Base-by-base conservation (phyloP, 2,888 invertebrate species). In the Cepaea hortensis region DNA sequence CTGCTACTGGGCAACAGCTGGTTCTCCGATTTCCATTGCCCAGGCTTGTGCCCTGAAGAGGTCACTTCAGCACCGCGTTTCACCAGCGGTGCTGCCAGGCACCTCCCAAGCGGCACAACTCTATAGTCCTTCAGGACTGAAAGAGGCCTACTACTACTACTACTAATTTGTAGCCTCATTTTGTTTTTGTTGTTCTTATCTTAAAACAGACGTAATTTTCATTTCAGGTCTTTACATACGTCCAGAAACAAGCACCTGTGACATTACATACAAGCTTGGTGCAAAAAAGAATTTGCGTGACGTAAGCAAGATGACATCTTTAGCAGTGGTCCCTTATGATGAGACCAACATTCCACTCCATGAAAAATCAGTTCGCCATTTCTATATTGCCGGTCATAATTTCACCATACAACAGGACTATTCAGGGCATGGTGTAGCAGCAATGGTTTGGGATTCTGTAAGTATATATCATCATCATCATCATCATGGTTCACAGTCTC, bases 371-470 rank as follows among this genome's bases (percentile, higher is more conserved):
- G 87, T 90, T 23, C 88, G 93, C 76, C 83, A 86, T 18, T 93
- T 93, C 84, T 61, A 84, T 3, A 92, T 92, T 88, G 91, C 87
- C n/a, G 90, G 89, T 48, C 88, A 90, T 20, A 88, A 90, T 7
- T 86, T 94, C 15, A 84, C 88, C 7, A 93, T 94, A 35, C 87
- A 90, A 83, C 94, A 94, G 87, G 90, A 93, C 83, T 94, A 94
- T 94, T 88, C 89, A 13, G 87, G 88, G 5, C 89, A 91, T 4
- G 94, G 94, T 35, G 93, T 94, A 18, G 93, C 94, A 73, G 94
- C 93, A 62, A 93, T 94, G 85, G 94, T 94, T 3, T 94, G 94
- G 94, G 94, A 94, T 90, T 92, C 94, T 20, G 94, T 94, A 89
- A 90, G 92, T 90, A 55, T 9, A n/a, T 46, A 46, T 11, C 0